Evolutionary conservation across 2,888 invertebrate genomes (phyloP).

Genomic region (Dasypogon diadema): DNA sequence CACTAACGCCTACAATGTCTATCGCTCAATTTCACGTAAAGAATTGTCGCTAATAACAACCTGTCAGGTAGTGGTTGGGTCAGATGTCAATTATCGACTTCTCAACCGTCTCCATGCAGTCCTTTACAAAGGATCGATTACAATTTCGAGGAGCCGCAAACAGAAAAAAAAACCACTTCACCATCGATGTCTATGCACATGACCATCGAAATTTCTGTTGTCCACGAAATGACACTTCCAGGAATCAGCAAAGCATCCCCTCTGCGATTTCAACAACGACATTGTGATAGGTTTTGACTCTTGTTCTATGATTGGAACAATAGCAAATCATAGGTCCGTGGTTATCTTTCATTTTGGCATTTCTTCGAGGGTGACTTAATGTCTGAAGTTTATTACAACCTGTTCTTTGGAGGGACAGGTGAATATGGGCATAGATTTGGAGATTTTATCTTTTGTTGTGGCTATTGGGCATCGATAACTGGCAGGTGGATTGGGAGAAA

Average conservation of each 20-base stretch:
- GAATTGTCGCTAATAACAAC: slow-evolving; percentile 7
- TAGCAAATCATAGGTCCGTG: background rate
- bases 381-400: slow-evolving; percentile 17
- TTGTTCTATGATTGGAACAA: slow-evolving; percentile 16
- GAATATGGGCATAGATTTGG: slow-evolving; percentile 20
- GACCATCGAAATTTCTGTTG: background rate
- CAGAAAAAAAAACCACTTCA: background rate
- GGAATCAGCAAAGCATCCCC: slow-evolving; percentile 10
- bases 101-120: background rate
- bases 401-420: slow-evolving; percentile 22
- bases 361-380: background rate
- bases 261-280: background rate
- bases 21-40: background rate
- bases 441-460: slow-evolving; percentile 16
- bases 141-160: background rate
- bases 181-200: background rate
- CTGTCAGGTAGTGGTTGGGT: background rate
- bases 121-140: slow-evolving; percentile 17
- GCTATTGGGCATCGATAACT: too few species aligned
- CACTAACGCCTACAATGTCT: background rate
- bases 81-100: slow-evolving; percentile 37
- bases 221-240: slow-evolving; percentile 11
- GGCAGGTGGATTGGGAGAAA: too few species aligned
- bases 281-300: background rate
- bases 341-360: background rate